Percentiles rank a stretch among this genome's conserved stretches.
These are phyloP conservation scores for Trimorus sp. DNA, from an alignment of 2,888 invertebrate genomes.

Conservation along the genomic window DNA sequence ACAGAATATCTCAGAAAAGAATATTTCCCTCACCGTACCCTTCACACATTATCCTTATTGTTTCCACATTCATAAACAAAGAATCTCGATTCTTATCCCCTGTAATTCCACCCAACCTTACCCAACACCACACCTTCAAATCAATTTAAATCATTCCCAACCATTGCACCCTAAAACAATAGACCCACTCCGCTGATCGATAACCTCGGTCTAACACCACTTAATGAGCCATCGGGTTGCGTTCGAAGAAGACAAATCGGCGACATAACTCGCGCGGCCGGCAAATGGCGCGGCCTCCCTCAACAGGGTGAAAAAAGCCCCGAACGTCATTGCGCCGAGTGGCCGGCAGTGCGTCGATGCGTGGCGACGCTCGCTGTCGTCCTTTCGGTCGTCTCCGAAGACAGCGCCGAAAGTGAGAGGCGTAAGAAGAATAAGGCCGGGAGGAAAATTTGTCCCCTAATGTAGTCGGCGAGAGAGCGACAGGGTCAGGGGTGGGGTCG, in stretches of 20 bases:
- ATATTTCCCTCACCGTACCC: too few species aligned
- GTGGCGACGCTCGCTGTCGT: conserved; percentile 51
- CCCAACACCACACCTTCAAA: background rate
- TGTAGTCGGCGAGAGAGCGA: conserved; percentile 79
- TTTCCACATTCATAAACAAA: too few species aligned
- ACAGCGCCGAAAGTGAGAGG: background rate
- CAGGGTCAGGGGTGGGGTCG: conserved; percentile 71
- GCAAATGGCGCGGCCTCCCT: conserved; percentile 39
- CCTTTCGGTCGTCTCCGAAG: conserved; percentile 36
- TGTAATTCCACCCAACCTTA: background rate
- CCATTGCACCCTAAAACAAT: conserved; percentile 29
- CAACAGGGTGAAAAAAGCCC: conserved; percentile 52
- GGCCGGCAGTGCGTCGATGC: conserved; percentile 47
- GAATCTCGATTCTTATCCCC: too few species aligned
- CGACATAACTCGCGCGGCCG: conserved; percentile 43
- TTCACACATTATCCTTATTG: too few species aligned
- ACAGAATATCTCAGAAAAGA: too few species aligned
- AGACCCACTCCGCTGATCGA: conserved; percentile 2
- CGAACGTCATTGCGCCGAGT: conserved; percentile 43
- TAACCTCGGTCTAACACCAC: conserved; percentile 15
- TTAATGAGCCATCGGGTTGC: conserved; percentile 47
- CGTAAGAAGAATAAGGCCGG: conserved; percentile 58
- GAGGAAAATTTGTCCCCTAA: conserved; percentile 80
- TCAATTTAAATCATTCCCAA: conserved; percentile 2
- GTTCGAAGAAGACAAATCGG: conserved; percentile 55